Conservation (phyloP, 2,113 vertebrate species). For the Camelus bactrianus region DNA sequence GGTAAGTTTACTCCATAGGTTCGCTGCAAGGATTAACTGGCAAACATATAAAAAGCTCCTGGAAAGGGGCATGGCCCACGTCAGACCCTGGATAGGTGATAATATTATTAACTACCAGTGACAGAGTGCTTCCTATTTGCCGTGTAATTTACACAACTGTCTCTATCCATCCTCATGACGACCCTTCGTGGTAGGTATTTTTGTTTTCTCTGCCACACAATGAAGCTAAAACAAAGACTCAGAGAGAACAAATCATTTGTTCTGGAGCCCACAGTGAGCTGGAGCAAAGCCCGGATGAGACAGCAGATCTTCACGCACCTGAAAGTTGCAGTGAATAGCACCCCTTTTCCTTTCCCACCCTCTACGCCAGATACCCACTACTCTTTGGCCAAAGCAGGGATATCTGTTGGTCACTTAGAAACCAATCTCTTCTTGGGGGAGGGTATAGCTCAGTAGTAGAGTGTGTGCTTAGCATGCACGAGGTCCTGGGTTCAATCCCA, state of each 20-base stretch:
- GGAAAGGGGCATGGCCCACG: rapidly evolving
- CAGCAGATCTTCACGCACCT: neutral
- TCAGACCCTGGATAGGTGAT: neutral
- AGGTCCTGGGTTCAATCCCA: too few relatives aligned
- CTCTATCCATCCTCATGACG: rapidly evolving
- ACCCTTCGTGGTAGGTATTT: too few relatives aligned
- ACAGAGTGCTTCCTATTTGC: rapidly evolving
- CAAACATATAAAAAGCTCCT: neutral
- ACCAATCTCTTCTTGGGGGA: neutral
- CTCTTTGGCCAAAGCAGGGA: neutral
- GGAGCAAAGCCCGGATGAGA: neutral
- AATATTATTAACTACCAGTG: too few relatives aligned
- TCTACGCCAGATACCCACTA: neutral
- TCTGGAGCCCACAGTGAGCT: rapidly evolving
- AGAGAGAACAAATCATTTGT: neutral
- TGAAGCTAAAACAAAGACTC: neutral
- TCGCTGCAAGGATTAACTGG: neutral
- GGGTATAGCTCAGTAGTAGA: too few relatives aligned
- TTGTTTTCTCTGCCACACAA: neutral
- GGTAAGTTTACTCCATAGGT: neutral
- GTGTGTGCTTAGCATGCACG: too few relatives aligned
- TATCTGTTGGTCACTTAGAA: neutral
- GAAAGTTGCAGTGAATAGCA: neutral
- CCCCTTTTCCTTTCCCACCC: too few relatives aligned
- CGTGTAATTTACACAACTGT: rapidly evolving